These are phyloP conservation scores for Drosophila nikananu DNA, from an alignment of 1,140 invertebrate genomes.

Conservation along the genomic window DNA sequence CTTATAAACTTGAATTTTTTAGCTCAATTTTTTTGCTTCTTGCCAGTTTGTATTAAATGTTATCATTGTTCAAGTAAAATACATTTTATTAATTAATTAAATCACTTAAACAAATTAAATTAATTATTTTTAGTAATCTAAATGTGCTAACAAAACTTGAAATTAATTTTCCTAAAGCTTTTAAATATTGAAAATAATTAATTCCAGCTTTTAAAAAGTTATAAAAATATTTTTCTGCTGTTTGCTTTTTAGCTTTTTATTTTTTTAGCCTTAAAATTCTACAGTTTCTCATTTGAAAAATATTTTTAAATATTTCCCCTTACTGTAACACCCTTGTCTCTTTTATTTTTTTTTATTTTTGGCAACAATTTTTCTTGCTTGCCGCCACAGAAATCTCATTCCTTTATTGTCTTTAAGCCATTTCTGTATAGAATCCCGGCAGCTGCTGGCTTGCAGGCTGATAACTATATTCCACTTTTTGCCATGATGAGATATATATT, in stretches of 20 bases:
- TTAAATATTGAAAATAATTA: not conserved
- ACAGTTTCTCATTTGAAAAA: not conserved
- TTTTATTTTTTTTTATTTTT: not conserved
- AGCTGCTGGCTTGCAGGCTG: constrained; percentile 4
- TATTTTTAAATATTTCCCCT: not conserved
- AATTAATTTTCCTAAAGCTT: too few species aligned
- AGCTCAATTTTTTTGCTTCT: too few species aligned
- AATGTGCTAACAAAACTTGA: too few species aligned
- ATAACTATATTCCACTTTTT: constrained; percentile 49
- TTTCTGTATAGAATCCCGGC: constrained; percentile 7
- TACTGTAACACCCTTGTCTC: not conserved
- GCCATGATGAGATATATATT: constrained; percentile 20
- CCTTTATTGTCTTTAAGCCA: constrained; percentile 25
- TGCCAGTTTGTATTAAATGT: too few species aligned
- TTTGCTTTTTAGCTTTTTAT: not conserved
- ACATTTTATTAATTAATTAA: too few species aligned
- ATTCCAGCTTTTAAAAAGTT: too few species aligned
- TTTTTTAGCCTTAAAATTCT: not conserved
- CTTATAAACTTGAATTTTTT: too few species aligned
- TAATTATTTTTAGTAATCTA: too few species aligned
- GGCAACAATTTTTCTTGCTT: not conserved
- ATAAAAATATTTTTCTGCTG: not conserved
- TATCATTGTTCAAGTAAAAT: too few species aligned
- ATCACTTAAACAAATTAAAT: too few species aligned
- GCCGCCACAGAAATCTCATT: constrained; percentile 5